Conservation (phyloP, 2,888 invertebrate genomes). For the Dicycla oo region DNA sequence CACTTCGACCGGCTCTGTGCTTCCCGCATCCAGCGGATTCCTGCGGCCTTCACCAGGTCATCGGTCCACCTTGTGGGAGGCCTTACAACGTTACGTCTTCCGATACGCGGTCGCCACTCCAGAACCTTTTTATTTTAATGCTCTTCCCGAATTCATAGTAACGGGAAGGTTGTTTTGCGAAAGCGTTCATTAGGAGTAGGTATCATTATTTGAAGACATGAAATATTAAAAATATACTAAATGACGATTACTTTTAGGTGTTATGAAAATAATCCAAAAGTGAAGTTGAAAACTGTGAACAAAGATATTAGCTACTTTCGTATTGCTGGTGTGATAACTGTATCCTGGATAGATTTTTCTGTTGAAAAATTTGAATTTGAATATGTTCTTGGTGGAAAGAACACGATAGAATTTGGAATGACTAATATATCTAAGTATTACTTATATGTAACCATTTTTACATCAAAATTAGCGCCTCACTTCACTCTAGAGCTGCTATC, state of each 20-base stretch:
- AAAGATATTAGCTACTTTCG: slow-evolving; percentile 85
- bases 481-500: slow-evolving; percentile 75
- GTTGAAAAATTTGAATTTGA: slow-evolving; percentile 82
- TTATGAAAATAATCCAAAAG: slow-evolving; percentile 82
- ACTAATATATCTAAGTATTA: slow-evolving; percentile 84
- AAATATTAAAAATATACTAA: not conserved
- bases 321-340: slow-evolving; percentile 83
- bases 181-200: not conserved
- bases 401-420: slow-evolving; percentile 80
- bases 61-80: too few species aligned
- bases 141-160: too few species aligned
- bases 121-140: not conserved
- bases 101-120: too few species aligned
- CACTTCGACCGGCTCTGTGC: too few species aligned
- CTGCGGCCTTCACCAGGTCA: too few species aligned
- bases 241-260: slow-evolving; percentile 69
- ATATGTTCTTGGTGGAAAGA: slow-evolving; percentile 69
- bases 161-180: not conserved
- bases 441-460: slow-evolving; percentile 78
- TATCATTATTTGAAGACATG: not conserved
- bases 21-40: too few species aligned
- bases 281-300: slow-evolving; percentile 78
- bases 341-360: slow-evolving; percentile 84
- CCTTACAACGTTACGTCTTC: too few species aligned
- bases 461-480: slow-evolving; percentile 78